phyloP scores from a whole-genome alignment of 2,113 vertebrate genomes.

The Myotis yumanensis region DNA sequence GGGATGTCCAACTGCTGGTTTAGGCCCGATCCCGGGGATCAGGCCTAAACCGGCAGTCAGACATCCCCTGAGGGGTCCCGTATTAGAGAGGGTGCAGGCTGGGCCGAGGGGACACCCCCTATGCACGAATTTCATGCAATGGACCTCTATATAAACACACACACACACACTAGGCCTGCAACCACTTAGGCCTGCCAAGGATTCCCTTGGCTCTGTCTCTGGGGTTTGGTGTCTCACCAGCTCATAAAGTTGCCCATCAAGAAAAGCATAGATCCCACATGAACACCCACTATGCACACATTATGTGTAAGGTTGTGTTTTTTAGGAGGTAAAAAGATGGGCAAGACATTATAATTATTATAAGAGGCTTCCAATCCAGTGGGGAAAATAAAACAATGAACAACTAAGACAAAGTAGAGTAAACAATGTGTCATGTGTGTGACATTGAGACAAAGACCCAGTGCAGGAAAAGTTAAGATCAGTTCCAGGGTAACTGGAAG shows the following conservation, averaged over 20 bases:
- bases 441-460: background rate
- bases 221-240: background rate
- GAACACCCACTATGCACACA: background rate
- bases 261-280: background rate
- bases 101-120: too few relatives aligned
- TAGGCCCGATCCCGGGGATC: too few relatives aligned
- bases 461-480: background rate
- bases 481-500: background rate
- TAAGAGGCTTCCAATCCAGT: background rate
- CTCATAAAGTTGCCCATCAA: background rate
- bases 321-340: background rate
- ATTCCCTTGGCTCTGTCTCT: background rate
- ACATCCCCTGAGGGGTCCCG: too few relatives aligned
- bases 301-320: background rate
- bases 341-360: background rate
- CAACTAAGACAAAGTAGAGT: background rate
- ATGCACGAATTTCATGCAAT: too few relatives aligned
- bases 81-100: too few relatives aligned
- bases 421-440: background rate
- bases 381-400: background rate
- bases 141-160: background rate
- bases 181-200: background rate
- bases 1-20: too few relatives aligned
- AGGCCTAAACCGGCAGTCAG: too few relatives aligned
- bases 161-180: background rate